Base-by-base conservation (phyloP, 2,797 vertebrate species). In the Danio kyathit region DNA sequence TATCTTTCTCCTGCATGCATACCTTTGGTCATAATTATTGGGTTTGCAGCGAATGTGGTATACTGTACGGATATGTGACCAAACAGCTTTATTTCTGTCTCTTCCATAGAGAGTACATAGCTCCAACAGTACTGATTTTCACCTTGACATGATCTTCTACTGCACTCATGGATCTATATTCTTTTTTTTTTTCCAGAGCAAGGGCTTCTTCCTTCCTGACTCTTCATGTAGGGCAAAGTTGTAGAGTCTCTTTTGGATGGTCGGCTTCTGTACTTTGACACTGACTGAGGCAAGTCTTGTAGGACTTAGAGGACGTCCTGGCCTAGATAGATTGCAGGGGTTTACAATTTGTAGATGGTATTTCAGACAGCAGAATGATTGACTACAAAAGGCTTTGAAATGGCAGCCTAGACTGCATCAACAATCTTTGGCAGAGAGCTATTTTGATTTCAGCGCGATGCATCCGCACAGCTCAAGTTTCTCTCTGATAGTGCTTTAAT, bases 401-500 rank as follows among this genome's bases (percentile, higher is more conserved):
- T 49, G 5, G 29, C 46, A 60, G 43, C 76, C 44, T 60, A 7
- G 46, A 71, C 67, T n/a, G n/a, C 48, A 75, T 75, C 60, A 41
- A 52, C 14, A 59, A 6, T 17, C 11, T 1, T 75, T 63, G 44
- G 11, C 16, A 21, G 40, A 63, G 61, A 52, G 38, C 46, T 61
- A 13, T 51, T 69, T 71, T 63, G 17, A 41, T 76, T 46, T 76
- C 51, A 5, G 46, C 29, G 13, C 76, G 74, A 65, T 44, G 40
- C 7, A 76, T 19, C 72, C 57, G 8, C 69, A 41, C 44, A 63
- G 74, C 75, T 77, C 75, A 43, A 8, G 76, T 71, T 70, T 40
- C 66, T 70, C 65, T 79, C 66, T 61, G 70, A 70, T 52, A 79
- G 65, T 61, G 16, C 44, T 51, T 0, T 60, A 61, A 79, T 71